Percentiles rank a stretch among this genome's conserved stretches.
Conservation (phyloP, 2,113 vertebrate species). For the Cinclus cinclus region DNA sequence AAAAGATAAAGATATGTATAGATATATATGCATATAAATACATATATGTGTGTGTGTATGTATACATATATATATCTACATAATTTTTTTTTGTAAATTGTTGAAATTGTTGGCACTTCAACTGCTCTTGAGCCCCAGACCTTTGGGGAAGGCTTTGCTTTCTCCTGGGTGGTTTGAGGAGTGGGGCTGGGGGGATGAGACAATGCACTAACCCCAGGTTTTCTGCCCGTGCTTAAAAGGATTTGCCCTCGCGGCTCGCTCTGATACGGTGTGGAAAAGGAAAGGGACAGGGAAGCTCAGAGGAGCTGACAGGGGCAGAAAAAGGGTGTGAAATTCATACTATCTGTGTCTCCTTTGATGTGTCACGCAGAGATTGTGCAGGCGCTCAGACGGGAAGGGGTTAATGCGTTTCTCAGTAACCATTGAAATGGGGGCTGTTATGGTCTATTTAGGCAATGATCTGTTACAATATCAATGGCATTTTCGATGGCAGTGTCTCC, state of each 20-base stretch:
- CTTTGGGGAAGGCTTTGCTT: background rate
- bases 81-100: background rate
- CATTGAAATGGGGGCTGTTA: constrained; percentile 59
- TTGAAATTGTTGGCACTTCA: background rate
- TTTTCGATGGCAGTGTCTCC: constrained; percentile 56
- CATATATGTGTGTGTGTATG: no score
- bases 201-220: constrained; percentile 24
- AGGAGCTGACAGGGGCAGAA: constrained; percentile 15
- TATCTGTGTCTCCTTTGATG: constrained; percentile 58
- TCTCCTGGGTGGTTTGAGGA: constrained; percentile 46
- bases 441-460: constrained; percentile 67
- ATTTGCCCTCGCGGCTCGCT: constrained; percentile 16
- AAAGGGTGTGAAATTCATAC: constrained; percentile 38
- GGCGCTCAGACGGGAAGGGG: constrained; percentile 40
- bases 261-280: constrained; percentile 21
- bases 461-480: constrained; percentile 69
- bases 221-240: constrained; percentile 27
- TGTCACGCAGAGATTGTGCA: constrained; percentile 47
- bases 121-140: background rate
- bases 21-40: background rate
- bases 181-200: background rate
- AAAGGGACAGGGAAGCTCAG: background rate
- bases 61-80: no score
- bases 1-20: background rate
- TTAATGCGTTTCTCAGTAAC: constrained; percentile 59